Base-by-base conservation (phyloP, 2,797 vertebrate species). In the Steatocranus sp. region DNA sequence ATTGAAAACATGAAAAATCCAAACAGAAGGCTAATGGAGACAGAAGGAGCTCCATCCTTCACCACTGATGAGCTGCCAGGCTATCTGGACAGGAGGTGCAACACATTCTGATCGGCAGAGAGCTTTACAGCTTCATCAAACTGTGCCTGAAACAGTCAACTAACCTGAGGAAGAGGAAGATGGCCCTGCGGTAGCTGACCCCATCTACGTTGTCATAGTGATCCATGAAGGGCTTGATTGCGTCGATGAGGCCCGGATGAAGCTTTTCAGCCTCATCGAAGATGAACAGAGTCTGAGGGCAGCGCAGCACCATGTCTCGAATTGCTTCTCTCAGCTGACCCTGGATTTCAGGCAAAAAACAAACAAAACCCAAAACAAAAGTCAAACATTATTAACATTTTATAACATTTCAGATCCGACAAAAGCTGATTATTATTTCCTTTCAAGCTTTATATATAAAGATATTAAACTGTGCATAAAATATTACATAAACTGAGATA, bases 231-330 rank as follows among this genome's bases (percentile, higher is more conserved):
- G 96, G 97, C 66, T 95, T 96, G 76, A 99, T 96, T 84, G 97
- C 96, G 4, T 98, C 97, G 48, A 99, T 97, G 79, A 99, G 97
- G 38, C 91, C 95, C 0, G 95, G 95, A n/a, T 98, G 97, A 79
- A 99, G 96, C 91, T 99, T 99, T 93, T 99, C 99, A 0, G 97
- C 98, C 86, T 99, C 99, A 1, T 99, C 98, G 0, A 99, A 99
- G 91, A 99, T 96, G 88, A 99, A 97, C 79, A 99, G 94, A 23
- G 97, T 95, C 94, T 99, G 98, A 12, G 88, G 85, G 89, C 99
- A 99, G 68, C 91, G 95, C 77, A 95, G 89, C 75, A 97, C 94
- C 7, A 95, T 96, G 93, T 97, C 95, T 1, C 94, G 90, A 70
- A 99, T 95, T 25, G 97, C 97, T 81, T 95, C 96, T 66, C 88